A percentile compares a stretch with the other conserved stretches of the same genome.
These are phyloP conservation scores for Baccha elongata DNA, from an alignment of 2,888 invertebrate genomes.

Conservation along the genomic window DNA sequence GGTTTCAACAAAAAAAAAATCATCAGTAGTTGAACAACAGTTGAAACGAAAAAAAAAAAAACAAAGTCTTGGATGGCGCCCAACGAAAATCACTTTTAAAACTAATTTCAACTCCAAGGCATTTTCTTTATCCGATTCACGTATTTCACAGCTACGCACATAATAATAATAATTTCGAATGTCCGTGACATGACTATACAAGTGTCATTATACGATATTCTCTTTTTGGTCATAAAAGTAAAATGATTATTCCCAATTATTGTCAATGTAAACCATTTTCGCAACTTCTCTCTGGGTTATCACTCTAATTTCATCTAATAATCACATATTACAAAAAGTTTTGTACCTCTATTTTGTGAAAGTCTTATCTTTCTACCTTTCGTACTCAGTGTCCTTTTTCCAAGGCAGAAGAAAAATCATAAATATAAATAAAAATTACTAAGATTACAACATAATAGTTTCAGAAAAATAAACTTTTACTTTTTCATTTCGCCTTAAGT, in stretches of 20 bases:
- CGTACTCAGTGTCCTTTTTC: not conserved
- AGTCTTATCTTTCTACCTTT: not conserved
- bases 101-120: not conserved
- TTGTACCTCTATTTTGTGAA: not conserved
- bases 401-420: conserved; percentile 31
- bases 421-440: conserved; percentile 65
- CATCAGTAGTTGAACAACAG: too few relatives aligned
- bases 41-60: too few relatives aligned
- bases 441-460: conserved; percentile 62
- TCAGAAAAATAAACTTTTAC: conserved; percentile 13
- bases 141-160: conserved; percentile 7
- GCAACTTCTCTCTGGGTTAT: conserved; percentile 35
- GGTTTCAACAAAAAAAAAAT: too few relatives aligned
- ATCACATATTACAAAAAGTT: conserved; percentile 49
- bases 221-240: conserved; percentile 31
- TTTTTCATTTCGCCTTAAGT: not conserved
- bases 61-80: conserved; percentile 7
- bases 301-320: conserved; percentile 46
- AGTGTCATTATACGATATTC: conserved; percentile 26
- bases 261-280: conserved; percentile 49
- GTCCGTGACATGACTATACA: conserved; percentile 27
- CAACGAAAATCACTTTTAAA: not conserved
- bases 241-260: conserved; percentile 66
- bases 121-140: not conserved
- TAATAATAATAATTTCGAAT: conserved; percentile 4